Evolutionary conservation across 2,113 vertebrate genomes (phyloP), one percentile per base, ranked within the genome.

Genomic region (Pteropus alecto): DNA sequence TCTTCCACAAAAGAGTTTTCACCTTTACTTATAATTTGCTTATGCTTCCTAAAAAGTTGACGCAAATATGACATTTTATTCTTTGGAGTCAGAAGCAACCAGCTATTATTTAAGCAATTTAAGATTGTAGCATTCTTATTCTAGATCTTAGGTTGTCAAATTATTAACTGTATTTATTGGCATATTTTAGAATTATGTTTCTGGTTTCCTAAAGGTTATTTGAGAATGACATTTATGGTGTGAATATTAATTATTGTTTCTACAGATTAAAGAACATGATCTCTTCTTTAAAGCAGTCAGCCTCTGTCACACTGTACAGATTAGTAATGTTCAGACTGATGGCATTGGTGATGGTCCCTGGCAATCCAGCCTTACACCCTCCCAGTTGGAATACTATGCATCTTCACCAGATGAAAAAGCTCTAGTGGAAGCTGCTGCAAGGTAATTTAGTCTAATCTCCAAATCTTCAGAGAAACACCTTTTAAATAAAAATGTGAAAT

Each of bases 341-440:
- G 97, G 98, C 71, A 94, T 95, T 8, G 98, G 97, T 6, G 99
- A 99, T 95, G 98, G 98, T 0, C 99, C 99, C 90, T 99, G 99
- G 95, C 99, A 99, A 0, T 96, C 98, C 68, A 99, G 98, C 30
- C 99, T 99, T 51, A 98, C 99, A 73, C 96, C 98, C 0, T 96
- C 97, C 67, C 98, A 99, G 1, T 97, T 99, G 98, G 99, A 99
- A 63, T 99, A 99, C 97, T 99, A 99, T 6, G 99, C 99, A 77
- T 99, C 99, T 8, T 99, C 99, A 0, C 99, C 99, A 3, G 99
- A 99, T 94, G 99, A 99, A 98, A 99, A 99, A 92, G 99, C 99
- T 90, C 98, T 99, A 28, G 99, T 99, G 51, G 99, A 99, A 98
- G 99, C 99, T 95, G 98, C 99, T 10, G 99, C 99, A 97, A 99